A percentile compares a stretch with the other conserved stretches of the same genome.
Evolutionary conservation across 2,797 vertebrate species (phyloP).

Genomic region (Aphelocoma californica): DNA sequence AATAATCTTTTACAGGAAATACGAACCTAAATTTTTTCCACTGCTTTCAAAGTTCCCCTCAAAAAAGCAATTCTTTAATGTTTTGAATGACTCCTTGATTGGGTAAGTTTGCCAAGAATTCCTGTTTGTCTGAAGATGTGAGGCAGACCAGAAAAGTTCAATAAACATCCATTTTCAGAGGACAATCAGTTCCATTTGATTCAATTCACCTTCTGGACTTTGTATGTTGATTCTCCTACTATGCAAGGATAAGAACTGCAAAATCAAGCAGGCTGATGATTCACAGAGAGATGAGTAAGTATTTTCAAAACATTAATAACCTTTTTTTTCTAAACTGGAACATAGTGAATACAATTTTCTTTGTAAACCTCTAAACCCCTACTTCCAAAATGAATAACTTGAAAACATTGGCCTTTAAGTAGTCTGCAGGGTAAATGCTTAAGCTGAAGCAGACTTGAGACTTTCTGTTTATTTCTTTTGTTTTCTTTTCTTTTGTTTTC

Average conservation of each 20-base stretch:
- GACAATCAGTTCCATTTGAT: neutral
- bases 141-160: neutral
- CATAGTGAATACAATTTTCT: neutral
- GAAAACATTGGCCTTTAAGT: neutral
- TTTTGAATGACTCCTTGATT: neutral
- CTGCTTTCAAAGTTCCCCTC: neutral
- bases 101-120: neutral
- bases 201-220: neutral
- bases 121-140: neutral
- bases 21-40: neutral
- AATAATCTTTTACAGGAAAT: neutral
- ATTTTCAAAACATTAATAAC: neutral
- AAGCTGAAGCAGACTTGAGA: neutral
- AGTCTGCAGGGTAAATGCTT: neutral
- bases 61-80: neutral
- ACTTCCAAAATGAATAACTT: neutral
- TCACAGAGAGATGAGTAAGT: neutral
- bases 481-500: neutral
- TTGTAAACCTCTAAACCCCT: neutral
- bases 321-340: neutral
- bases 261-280: neutral
- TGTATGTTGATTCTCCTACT: neutral
- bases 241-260: neutral
- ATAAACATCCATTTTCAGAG: neutral
- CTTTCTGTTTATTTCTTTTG: neutral